phyloP scores from a whole-genome alignment of 2,888 invertebrate genomes.

The Pachliopta kotzebuea region DNA sequence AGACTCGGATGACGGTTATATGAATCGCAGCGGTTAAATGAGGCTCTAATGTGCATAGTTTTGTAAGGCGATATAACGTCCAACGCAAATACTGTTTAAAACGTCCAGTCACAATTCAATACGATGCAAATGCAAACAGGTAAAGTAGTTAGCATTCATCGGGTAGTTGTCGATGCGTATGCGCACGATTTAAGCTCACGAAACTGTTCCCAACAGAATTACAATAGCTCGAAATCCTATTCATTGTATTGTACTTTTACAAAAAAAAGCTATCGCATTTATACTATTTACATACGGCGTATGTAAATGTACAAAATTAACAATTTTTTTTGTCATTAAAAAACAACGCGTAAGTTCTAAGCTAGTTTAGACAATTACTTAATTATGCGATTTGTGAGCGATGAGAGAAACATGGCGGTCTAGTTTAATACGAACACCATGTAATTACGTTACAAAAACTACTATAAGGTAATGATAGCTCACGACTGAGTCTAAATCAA shows the following conservation, averaged over 20 bases:
- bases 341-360: not conserved
- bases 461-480: conserved; percentile 22
- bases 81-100: conserved; percentile 19
- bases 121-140: conserved; percentile 27
- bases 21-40: conserved; percentile 8
- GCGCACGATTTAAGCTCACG: conserved; percentile 29
- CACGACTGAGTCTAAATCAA: conserved; percentile 23
- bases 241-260: conserved; percentile 3
- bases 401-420: conserved; percentile 14
- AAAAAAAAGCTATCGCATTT: conserved; percentile 1
- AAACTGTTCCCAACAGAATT: conserved; percentile 26
- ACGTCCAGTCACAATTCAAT: conserved; percentile 23
- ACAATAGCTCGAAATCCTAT: conserved; percentile 19
- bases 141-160: conserved; percentile 28
- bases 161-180: conserved; percentile 23
- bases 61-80: conserved; percentile 18
- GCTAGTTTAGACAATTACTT: conserved; percentile 17
- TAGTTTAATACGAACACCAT: conserved; percentile 12
- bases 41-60: conserved; percentile 11
- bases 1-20: conserved; percentile 24
- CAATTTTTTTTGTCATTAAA: not conserved
- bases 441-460: conserved; percentile 45
- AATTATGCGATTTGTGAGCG: conserved; percentile 16
- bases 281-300: not conserved
- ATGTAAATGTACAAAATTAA: not conserved